Evolutionary conservation across 2,113 vertebrate genomes (phyloP), one percentile per base, ranked within the genome.

Genomic region (Rhinichthys klamathensis): DNA sequence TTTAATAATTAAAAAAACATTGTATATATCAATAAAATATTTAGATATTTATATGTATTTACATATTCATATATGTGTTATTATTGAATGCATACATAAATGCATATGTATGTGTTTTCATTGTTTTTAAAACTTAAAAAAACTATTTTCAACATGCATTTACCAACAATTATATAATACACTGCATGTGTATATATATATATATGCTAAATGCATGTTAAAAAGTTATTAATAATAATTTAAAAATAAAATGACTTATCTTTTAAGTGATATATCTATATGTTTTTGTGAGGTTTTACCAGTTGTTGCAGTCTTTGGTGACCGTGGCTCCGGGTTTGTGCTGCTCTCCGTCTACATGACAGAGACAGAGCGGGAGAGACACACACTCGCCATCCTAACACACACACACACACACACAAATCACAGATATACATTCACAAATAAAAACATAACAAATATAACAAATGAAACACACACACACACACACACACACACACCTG

Each of bases 231-330:
- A 27, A 6, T 27, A 41, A 41, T 41, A 2, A 41, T 5, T 63
- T 27, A 2, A 6, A 27, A 15, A 30, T 30, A 6, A 30, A 30
- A 65, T 30, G 0, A 7, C 27, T 16, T 3, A 5, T 32, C 6
- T 32, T 32, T 32, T 67, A 27, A 65, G 3, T 32, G 13, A 32
- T 65, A 18, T 32, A 35, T 35, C 7, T 35, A 35, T 10, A 21
- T 69, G 1, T 6, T 35, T 32, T 30, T 6, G 38, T 74, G 70
- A 11, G 2, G 76, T 78, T 35, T 89, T 85, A 96, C 97, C 97
- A 97, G 87, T 95, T 97, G 87, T 95, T 96, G 76, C 97, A 98
- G 25, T 91, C 93, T n/a, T 38, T 87, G n/a, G 86, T 41, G 46
- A 97, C 93, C 0, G 23, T 41, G 1, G 94, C 92, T 84, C 95